A percentile compares a stretch with the other conserved stretches of the same genome.
Conservation (phyloP, 2,888 invertebrate species). For the Steinernema hermaphroditum region DNA sequence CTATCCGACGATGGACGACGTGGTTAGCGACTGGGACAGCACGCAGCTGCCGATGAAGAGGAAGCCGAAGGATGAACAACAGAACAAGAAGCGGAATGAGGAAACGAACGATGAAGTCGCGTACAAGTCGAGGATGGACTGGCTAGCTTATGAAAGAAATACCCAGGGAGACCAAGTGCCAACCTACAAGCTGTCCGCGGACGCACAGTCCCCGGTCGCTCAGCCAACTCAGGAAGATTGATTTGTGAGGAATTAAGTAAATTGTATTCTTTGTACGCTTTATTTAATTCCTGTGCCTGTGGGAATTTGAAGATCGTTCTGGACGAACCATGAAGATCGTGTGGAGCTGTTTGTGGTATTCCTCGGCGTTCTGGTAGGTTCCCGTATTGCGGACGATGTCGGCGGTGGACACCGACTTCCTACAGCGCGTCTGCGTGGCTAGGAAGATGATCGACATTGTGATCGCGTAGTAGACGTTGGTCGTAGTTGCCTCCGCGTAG, state of each 20-base stretch:
- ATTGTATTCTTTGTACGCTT: no score
- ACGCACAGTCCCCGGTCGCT: no score
- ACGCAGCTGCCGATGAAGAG: neutral
- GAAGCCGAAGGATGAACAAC: no score
- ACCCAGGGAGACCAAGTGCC: no score
- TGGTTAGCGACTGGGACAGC: conserved; percentile 17
- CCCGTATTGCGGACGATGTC: neutral
- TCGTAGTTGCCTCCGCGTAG: conserved; percentile 5
- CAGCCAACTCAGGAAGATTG: no score
- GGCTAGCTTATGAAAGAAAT: no score
- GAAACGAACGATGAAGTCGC: no score
- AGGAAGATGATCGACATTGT: conserved; percentile 16
- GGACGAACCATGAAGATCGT: neutral
- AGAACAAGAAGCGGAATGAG: no score
- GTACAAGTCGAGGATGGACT: no score
- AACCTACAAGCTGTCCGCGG: no score
- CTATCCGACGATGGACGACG: conserved; percentile 26
- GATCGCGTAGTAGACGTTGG: conserved; percentile 19
- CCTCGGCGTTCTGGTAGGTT: neutral
- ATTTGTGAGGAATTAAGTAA: no score
- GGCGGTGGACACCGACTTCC: neutral
- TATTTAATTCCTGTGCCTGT: no score
- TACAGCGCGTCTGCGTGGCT: neutral
- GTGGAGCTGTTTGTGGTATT: neutral
- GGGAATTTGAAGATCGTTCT: neutral